These are phyloP conservation scores for Drosophila limbata DNA, from an alignment of 2,888 invertebrate species.

Conservation along the genomic window DNA sequence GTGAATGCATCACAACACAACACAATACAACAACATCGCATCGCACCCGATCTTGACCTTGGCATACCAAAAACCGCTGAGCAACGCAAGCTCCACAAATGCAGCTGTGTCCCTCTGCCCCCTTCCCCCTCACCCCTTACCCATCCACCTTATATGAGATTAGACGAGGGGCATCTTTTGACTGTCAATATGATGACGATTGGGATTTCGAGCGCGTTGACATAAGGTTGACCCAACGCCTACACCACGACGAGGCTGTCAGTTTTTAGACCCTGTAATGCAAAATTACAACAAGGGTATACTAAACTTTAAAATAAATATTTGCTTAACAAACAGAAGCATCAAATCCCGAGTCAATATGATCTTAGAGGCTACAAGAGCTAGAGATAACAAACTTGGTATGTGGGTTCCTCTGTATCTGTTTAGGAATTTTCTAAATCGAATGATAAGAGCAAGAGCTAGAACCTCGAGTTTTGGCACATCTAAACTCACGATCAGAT, in stretches of 20 bases:
- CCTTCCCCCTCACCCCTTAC: not conserved
- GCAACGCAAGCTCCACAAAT: slow-evolving; percentile 37
- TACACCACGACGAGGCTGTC: slow-evolving; percentile 1
- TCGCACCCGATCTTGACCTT: slow-evolving; percentile 50
- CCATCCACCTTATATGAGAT: not conserved
- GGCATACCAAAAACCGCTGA: slow-evolving; percentile 49
- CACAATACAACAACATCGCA: slow-evolving; percentile 21
- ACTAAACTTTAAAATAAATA: not conserved
- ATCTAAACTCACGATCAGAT: no score
- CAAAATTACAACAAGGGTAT: not conserved
- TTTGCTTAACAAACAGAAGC: not conserved
- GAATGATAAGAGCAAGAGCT: no score
- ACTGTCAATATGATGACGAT: slow-evolving; percentile 10
- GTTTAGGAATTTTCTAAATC: no score
- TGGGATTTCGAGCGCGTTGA: slow-evolving; percentile 17
- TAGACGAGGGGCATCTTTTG: not conserved
- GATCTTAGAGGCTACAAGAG: no score
- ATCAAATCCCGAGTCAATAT: no score
- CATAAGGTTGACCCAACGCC: slow-evolving; percentile 20
- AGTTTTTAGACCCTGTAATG: not conserved
- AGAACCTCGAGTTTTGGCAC: no score
- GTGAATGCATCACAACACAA: slow-evolving; percentile 38
- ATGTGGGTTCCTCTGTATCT: no score
- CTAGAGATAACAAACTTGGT: no score
- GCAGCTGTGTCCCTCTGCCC: slow-evolving; percentile 33